phyloP scores from a whole-genome alignment of 2,797 vertebrate species.

The Monodelphis domestica region DNA sequence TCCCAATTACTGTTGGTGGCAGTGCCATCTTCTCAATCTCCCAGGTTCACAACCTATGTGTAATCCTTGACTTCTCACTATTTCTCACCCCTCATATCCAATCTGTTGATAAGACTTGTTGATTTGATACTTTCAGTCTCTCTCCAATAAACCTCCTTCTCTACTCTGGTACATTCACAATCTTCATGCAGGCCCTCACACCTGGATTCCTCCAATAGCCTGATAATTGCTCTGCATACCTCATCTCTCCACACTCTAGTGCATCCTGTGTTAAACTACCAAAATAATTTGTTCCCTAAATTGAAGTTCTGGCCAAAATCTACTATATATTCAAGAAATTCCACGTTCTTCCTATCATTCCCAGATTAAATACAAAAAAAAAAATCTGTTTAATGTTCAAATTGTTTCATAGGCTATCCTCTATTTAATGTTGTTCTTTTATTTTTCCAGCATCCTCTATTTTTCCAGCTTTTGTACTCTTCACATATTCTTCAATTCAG shows the following conservation, averaged over 20 bases:
- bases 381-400: neutral
- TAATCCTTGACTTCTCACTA: neutral
- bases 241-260: neutral
- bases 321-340: neutral
- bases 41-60: neutral
- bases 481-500: neutral
- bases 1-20: too few relatives aligned
- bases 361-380: neutral
- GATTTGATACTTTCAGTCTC: neutral
- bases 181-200: neutral
- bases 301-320: neutral
- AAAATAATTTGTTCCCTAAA: neutral
- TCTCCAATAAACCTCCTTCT: neutral
- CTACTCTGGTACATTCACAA: neutral
- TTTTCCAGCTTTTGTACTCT: neutral
- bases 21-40: neutral
- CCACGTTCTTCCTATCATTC: too few relatives aligned
- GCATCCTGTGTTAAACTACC: neutral
- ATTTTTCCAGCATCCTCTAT: accelerated
- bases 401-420: neutral
- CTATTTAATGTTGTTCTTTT: too few relatives aligned
- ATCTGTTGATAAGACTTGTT: neutral
- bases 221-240: neutral
- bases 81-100: neutral
- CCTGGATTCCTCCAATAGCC: neutral